These are phyloP conservation scores for Petrophora chlorosata DNA, from an alignment of 2,888 invertebrate genomes.

Conservation along the genomic window DNA sequence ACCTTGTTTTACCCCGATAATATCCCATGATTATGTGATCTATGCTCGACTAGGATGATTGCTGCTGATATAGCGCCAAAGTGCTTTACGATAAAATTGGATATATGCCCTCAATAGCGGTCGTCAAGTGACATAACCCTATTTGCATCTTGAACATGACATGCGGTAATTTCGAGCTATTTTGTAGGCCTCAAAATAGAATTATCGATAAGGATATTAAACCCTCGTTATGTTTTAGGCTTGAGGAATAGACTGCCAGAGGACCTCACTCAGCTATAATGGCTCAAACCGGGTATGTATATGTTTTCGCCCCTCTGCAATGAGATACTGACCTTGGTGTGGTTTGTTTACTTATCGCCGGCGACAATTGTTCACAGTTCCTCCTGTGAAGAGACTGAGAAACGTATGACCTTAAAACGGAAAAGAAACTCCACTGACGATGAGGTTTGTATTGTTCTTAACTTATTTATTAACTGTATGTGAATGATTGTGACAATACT, in stretches of 20 bases:
- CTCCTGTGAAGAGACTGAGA: constrained; percentile 67
- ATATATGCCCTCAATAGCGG: constrained; percentile 65
- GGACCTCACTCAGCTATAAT: constrained; percentile 61
- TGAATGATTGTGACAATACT: constrained; percentile 3
- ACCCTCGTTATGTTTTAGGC: constrained; percentile 59
- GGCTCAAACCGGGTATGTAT: constrained; percentile 78
- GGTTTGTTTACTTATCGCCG: constrained; percentile 62
- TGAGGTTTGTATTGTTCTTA: constrained; percentile 62
- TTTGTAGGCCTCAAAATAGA: constrained; percentile 44
- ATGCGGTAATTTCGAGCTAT: constrained; percentile 77
- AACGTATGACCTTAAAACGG: constrained; percentile 68
- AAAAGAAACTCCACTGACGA: constrained; percentile 75
- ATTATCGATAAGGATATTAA: constrained; percentile 41
- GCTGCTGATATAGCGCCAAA: constrained; percentile 42
- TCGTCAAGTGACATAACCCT: constrained; percentile 83
- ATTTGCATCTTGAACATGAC: constrained; percentile 78
- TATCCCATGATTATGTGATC: constrained; percentile 39
- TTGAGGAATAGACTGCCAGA: constrained; percentile 53
- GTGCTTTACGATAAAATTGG: constrained; percentile 48
- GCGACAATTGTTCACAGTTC: constrained; percentile 61
- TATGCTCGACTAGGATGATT: constrained; percentile 37
- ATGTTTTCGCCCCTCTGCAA: constrained; percentile 43
- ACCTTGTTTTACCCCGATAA: constrained; percentile 45
- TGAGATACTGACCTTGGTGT: constrained; percentile 61
- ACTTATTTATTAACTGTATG: constrained; percentile 15